phyloP scores from a whole-genome alignment of 2,888 invertebrate species.

The Tricholauxania praeusta region DNA sequence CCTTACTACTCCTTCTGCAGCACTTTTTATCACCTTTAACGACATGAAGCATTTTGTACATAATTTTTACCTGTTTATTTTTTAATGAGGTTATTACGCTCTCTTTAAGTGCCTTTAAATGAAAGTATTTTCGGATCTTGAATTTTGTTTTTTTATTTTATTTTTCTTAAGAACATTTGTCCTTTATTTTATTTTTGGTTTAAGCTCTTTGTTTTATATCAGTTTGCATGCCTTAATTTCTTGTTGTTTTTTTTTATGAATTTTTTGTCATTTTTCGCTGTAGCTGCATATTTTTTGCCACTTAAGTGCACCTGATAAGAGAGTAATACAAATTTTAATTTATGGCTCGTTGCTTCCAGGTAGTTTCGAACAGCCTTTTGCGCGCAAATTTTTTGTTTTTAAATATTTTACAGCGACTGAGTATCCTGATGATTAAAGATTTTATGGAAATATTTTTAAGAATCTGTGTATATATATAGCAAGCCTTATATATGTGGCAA shows the following conservation, averaged over 20 bases:
- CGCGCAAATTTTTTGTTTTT: too few species aligned
- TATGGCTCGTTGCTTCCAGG: background rate
- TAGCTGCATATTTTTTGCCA: conserved; percentile 2
- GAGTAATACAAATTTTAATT: conserved; percentile 5
- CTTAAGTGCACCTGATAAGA: conserved; percentile 2
- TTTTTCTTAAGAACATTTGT: background rate
- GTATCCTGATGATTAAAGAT: too few species aligned
- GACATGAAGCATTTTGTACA: too few species aligned
- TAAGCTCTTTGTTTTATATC: background rate
- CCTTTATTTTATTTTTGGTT: background rate
- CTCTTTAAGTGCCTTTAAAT: conserved; percentile 1
- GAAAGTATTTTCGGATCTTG: conserved; percentile 4
- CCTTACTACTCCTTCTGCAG: background rate
- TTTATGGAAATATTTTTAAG: too few species aligned
- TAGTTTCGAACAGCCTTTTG: background rate
- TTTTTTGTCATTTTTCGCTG: background rate
- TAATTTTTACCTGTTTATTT: background rate
- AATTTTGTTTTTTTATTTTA: background rate
- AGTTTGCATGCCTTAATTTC: background rate
- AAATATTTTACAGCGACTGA: too few species aligned
- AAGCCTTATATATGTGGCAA: too few species aligned
- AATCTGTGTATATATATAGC: too few species aligned
- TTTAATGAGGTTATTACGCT: conserved; percentile 16
- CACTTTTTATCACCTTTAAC: background rate
- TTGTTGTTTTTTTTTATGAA: background rate